Conservation (phyloP, 2,888 invertebrate genomes). For the Thysanoteuthis rhombus region DNA sequence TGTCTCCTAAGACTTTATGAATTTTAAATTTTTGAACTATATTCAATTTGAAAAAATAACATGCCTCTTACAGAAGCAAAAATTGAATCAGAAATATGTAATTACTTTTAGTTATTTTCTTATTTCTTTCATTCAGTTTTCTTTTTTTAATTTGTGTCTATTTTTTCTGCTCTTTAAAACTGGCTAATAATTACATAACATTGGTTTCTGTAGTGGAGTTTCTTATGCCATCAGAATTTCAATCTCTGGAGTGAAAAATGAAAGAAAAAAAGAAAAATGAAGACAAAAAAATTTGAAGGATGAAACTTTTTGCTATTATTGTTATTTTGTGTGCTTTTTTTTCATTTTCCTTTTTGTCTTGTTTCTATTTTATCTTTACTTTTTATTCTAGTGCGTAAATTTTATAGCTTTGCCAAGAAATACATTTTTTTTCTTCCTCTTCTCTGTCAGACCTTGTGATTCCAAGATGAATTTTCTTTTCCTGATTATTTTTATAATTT, state of each 20-base stretch:
- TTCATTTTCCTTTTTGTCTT: neutral
- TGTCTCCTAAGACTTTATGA: neutral
- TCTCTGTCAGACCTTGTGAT: neutral
- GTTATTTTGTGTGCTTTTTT: neutral
- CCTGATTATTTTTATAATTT: neutral
- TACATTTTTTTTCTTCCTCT: slow-evolving; percentile 1
- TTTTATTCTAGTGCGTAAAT: slow-evolving; percentile 20
- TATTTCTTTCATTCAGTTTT: neutral
- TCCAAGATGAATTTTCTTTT: neutral
- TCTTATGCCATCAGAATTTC: slow-evolving; percentile 12
- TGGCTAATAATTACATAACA: slow-evolving; percentile 12
- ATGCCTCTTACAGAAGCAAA: neutral
- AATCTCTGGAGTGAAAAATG: slow-evolving; percentile 12
- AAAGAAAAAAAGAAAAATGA: neutral
- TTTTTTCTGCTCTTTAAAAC: slow-evolving; percentile 12
- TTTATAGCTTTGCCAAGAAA: slow-evolving; percentile 25
- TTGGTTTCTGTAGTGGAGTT: neutral
- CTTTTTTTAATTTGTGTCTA: neutral
- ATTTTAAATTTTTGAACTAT: neutral
- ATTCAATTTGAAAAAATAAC: neutral
- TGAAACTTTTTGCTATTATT: neutral
- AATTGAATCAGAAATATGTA: slow-evolving; percentile 12
- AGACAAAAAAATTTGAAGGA: neutral
- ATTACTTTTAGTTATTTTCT: neutral
- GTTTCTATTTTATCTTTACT: neutral